Conservation (phyloP, 2,797 vertebrate species). For the Tolypeutes matacus region DNA sequence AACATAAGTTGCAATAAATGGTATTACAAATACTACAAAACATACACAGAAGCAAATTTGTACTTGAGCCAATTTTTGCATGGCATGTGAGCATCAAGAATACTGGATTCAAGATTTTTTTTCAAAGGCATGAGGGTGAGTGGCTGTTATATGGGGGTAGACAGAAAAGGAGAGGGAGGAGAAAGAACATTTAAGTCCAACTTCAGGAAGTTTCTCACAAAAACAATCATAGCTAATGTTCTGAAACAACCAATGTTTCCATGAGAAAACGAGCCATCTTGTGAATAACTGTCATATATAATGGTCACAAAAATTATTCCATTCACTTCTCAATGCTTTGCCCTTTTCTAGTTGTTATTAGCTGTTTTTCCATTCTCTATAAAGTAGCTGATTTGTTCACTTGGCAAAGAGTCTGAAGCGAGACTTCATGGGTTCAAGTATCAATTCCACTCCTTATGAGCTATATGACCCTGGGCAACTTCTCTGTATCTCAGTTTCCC, state of each 20-base stretch:
- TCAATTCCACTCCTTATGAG: constrained; percentile 15
- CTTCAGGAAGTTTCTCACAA: constrained; percentile 34
- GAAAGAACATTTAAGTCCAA: neutral
- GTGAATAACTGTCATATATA: constrained; percentile 50
- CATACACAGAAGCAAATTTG: neutral
- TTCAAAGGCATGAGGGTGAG: neutral
- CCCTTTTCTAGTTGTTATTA: constrained; percentile 44
- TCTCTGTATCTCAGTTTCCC: constrained; percentile 26
- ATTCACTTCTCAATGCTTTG: constrained; percentile 23
- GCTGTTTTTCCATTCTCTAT: neutral
- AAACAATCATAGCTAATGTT: neutral
- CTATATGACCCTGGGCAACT: constrained; percentile 3
- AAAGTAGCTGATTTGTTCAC: constrained; percentile 15
- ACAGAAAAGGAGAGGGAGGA: constrained; percentile 1
- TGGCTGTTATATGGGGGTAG: neutral
- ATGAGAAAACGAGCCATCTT: neutral
- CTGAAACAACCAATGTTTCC: constrained; percentile 25
- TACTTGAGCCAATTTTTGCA: neutral
- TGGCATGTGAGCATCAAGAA: neutral
- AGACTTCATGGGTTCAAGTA: neutral
- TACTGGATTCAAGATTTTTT: neutral
- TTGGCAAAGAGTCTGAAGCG: neutral
- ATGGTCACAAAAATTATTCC: constrained; percentile 15
- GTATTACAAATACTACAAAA: constrained; percentile 40
- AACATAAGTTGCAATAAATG: constrained; percentile 48